Evolutionary conservation across 1,140 invertebrate species (phyloP).

Genomic region (Drosophila bocki): DNA sequence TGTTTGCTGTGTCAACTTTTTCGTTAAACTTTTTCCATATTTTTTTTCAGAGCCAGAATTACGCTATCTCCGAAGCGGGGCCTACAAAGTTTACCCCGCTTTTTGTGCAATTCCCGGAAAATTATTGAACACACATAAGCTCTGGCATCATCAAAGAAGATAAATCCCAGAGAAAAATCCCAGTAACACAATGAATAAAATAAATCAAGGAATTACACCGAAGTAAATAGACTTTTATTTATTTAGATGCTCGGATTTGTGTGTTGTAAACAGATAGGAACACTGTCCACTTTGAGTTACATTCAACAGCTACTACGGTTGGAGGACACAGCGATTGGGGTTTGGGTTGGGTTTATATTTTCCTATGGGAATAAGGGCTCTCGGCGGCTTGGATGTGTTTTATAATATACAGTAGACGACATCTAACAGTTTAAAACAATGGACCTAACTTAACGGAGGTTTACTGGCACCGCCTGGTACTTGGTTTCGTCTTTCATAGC

Average conservation of each 20-base stretch:
- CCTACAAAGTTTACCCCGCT: not conserved
- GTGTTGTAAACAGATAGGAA: conserved; percentile 13
- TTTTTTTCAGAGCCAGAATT: conserved; percentile 15
- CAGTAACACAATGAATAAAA: not conserved
- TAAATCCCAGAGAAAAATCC: not conserved
- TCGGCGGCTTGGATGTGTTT: conserved; percentile 3
- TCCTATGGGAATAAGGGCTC: conserved; percentile 3
- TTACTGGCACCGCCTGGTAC: conserved; percentile 30
- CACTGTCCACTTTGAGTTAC: conserved; percentile 40
- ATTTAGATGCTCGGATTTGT: conserved; percentile 46
- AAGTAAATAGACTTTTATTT: conserved; percentile 70
- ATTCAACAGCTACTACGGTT: conserved; percentile 40
- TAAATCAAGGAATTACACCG: conserved; percentile 49
- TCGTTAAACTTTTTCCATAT: conserved; percentile 31
- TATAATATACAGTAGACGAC: conserved; percentile 29
- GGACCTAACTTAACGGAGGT: conserved; percentile 16
- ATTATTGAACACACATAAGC: conserved; percentile 14
- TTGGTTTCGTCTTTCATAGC: conserved; percentile 32
- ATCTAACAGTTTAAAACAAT: conserved; percentile 64
- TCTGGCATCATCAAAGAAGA: conserved; percentile 9
- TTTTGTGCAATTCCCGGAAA: conserved; percentile 6
- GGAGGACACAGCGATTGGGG: not conserved
- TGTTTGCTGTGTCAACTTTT: conserved; percentile 42
- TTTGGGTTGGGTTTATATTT: not conserved
- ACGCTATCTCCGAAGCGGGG: not conserved